These are phyloP conservation scores for Caranx melampygus DNA, from an alignment of 2,113 vertebrate genomes.

Conservation along the genomic window DNA sequence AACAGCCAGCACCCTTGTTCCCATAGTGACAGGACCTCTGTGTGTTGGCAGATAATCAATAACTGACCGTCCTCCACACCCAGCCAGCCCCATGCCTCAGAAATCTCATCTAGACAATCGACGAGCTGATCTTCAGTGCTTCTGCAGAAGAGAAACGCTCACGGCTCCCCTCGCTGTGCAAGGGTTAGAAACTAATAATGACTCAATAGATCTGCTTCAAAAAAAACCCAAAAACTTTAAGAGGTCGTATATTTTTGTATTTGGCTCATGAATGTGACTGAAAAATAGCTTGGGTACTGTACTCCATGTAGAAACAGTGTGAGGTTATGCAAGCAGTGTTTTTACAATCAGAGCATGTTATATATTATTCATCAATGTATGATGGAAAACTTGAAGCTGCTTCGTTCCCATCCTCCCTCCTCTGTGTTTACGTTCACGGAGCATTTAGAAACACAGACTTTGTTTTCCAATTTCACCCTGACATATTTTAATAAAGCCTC, in stretches of 20 bases:
- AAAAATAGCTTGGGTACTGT: not conserved
- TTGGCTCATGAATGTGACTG: not conserved
- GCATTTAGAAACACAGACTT: constrained; percentile 30
- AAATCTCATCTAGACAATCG: constrained; percentile 64
- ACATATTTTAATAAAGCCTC: constrained; percentile 57
- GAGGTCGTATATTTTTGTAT: constrained; percentile 8
- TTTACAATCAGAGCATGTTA: not conserved
- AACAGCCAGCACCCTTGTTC: constrained; percentile 75
- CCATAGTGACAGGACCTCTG: constrained; percentile 72
- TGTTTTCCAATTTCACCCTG: constrained; percentile 36
- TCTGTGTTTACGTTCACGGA: not conserved
- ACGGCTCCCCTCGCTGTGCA: not conserved
- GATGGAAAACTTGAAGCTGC: constrained; percentile 4
- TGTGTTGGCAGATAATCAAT: constrained; percentile 78
- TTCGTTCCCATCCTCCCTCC: not conserved
- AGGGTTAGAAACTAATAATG: constrained; percentile 12
- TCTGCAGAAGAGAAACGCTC: not conserved
- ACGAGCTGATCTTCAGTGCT: not conserved
- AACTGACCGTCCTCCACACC: constrained; percentile 52
- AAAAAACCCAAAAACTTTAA: not conserved
- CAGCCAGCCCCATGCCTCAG: constrained; percentile 40
- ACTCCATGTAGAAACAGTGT: not conserved
- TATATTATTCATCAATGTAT: not conserved
- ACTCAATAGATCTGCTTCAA: not conserved
- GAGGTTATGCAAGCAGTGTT: not conserved